Evolutionary conservation across 2,113 vertebrate genomes (phyloP), one percentile per base, ranked within the genome.

Genomic region (Ochotona princeps): DNA sequence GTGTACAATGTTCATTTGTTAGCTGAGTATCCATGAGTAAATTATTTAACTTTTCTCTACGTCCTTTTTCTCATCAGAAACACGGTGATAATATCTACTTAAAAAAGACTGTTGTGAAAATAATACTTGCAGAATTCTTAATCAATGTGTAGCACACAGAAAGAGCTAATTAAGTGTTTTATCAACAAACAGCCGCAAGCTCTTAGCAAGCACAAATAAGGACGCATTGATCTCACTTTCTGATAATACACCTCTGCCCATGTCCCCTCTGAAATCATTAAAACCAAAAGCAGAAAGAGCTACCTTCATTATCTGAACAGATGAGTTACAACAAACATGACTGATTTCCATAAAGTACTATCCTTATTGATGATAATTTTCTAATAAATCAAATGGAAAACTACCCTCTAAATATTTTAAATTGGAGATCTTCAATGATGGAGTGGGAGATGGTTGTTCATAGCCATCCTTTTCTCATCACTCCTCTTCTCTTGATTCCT

Each of bases 111-210:
- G 20, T 80, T 65, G 2, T 15, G 6, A 92, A 84, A 69, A 91
- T 51, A 87, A 89, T 5, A 88, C 14, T 65, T 80, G 6, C 30
- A 83, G 87, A 80, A 28, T 47, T 69, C 18, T 87, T 38, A 70
- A 75, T 49, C 28, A 83, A n/a, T 75, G 15, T 91, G 70, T 47
- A 91, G n/a, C 57, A 67, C 4, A 93, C 2, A 76, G n/a, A 85
- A 94, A 91, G 73, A 95, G 73, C 3, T 89, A 26, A 93, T 7
- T 44, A 79, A 88, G 72, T 90, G n/a, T 92, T 76, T 60, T 11
- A 61, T 78, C 28, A 69, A 76, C 60, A 95, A 85, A 87, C n/a
- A 49, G 23, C 28, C 79, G 4, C 25, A 86, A 87, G 66, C 23
- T 57, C 75, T 91, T 44, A 44, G 38, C 4, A 44, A 44, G 38